Conservation (phyloP, 2,797 vertebrate species). For the Morus bassanus region DNA sequence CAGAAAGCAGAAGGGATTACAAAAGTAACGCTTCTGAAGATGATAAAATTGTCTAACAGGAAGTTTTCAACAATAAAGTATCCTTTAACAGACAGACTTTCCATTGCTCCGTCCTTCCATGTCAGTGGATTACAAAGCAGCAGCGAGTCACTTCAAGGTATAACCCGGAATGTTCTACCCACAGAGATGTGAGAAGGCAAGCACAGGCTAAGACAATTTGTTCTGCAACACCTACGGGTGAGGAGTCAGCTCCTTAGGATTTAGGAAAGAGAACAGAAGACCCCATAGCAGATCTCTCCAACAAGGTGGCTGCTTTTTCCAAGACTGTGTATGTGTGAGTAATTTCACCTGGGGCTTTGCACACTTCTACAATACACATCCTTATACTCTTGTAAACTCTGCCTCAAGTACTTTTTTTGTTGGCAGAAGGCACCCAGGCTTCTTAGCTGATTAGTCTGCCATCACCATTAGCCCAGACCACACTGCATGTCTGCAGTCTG, state of each 20-base stretch:
- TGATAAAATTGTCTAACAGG: not conserved
- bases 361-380: not conserved
- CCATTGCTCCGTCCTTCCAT: not conserved
- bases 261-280: not conserved
- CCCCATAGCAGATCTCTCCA: not conserved
- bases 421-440: not conserved
- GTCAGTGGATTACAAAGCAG: not conserved
- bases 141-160: not conserved
- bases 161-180: not conserved
- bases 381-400: not conserved
- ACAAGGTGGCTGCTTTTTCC: not conserved
- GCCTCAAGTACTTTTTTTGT: not conserved
- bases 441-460: not conserved
- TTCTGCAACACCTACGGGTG: not conserved
- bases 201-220: not conserved
- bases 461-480: not conserved
- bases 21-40: not conserved
- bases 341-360: not conserved
- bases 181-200: not conserved
- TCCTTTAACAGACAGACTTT: not conserved
- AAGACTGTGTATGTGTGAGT: not conserved
- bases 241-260: not conserved
- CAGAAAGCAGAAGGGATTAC: not conserved
- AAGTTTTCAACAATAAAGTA: not conserved
- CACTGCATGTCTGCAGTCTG: not conserved